These are phyloP conservation scores for Diabrotica undecimpunctata DNA, from an alignment of 1,140 invertebrate genomes.

Conservation along the genomic window DNA sequence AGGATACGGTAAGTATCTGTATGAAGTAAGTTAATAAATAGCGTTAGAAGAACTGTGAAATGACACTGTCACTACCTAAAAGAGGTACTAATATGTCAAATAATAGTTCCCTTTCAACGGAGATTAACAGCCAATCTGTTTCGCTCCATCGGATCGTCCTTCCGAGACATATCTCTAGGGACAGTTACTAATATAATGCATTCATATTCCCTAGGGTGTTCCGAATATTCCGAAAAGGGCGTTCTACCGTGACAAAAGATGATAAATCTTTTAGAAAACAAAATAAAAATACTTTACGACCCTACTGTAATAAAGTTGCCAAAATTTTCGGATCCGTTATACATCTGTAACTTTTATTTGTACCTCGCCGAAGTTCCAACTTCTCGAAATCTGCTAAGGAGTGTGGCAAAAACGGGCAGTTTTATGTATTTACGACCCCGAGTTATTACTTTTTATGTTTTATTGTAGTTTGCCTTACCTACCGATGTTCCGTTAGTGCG, in stretches of 20 bases:
- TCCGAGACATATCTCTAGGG: background rate
- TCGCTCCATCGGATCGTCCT: background rate
- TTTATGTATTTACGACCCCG: constrained; percentile 15
- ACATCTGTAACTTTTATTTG: constrained; percentile 12
- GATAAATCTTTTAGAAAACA: constrained; percentile 14
- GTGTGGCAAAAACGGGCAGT: constrained; percentile 11
- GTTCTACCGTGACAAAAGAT: constrained; percentile 17
- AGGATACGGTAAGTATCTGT: too few species aligned
- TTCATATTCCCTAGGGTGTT: constrained; percentile 4
- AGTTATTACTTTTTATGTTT: constrained; percentile 15
- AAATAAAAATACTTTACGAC: constrained; percentile 16
- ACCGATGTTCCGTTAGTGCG: constrained; percentile 1
- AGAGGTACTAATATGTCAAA: background rate
- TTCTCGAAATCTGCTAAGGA: constrained; percentile 11
- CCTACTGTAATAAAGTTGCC: constrained; percentile 13
- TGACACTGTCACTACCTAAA: background rate
- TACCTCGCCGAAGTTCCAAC: background rate
- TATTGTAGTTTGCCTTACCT: constrained; percentile 13
- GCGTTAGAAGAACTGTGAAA: too few species aligned
- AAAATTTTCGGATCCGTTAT: constrained; percentile 10
- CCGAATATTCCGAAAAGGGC: constrained; percentile 7
- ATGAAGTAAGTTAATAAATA: too few species aligned
- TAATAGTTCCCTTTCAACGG: background rate
- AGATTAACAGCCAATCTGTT: background rate
- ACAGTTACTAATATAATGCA: constrained; percentile 4